Conservation (phyloP, 2,113 vertebrate genomes). For the Rhynchopsitta pachyrhyncha region DNA sequence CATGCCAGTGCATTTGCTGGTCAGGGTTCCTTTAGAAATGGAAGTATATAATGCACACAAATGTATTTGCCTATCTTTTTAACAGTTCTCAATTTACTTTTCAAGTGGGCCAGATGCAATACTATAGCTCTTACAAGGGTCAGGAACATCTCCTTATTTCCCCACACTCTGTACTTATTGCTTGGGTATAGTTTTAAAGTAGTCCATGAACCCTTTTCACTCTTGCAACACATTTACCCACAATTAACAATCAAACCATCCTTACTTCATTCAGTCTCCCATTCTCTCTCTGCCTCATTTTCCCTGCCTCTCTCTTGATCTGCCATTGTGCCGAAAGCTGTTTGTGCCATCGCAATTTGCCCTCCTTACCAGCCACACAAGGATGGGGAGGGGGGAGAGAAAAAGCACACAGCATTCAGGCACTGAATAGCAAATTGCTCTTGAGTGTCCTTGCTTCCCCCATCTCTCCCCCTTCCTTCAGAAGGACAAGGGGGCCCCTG, state of each 20-base stretch:
- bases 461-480: constrained; percentile 68
- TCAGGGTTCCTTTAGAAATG: constrained; percentile 55
- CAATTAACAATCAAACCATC: constrained; percentile 94
- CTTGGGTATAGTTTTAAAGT: constrained; percentile 84
- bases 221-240: constrained; percentile 89
- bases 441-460: constrained; percentile 94
- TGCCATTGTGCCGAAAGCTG: constrained; percentile 88
- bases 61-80: constrained; percentile 74
- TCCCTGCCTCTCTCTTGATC: constrained; percentile 86
- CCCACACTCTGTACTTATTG: constrained; percentile 74
- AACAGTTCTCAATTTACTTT: constrained; percentile 78
- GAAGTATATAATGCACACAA: constrained; percentile 68
- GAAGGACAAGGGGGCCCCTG: constrained; percentile 91
- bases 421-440: constrained; percentile 98
- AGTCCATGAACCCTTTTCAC: constrained; percentile 88
- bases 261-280: constrained; percentile 80
- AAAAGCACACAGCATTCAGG: constrained; percentile 89
- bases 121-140: constrained; percentile 76
- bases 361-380: constrained; percentile 83
- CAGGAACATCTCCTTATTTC: constrained; percentile 75
- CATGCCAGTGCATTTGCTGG: constrained; percentile 51
- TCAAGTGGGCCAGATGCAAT: constrained; percentile 79
- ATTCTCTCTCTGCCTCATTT: constrained; percentile 86
- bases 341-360: constrained; percentile 88
- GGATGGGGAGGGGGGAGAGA: constrained; percentile 71